phyloP scores from a whole-genome alignment of 2,888 invertebrate genomes.

The Petrolisthes cinctipes region DNA sequence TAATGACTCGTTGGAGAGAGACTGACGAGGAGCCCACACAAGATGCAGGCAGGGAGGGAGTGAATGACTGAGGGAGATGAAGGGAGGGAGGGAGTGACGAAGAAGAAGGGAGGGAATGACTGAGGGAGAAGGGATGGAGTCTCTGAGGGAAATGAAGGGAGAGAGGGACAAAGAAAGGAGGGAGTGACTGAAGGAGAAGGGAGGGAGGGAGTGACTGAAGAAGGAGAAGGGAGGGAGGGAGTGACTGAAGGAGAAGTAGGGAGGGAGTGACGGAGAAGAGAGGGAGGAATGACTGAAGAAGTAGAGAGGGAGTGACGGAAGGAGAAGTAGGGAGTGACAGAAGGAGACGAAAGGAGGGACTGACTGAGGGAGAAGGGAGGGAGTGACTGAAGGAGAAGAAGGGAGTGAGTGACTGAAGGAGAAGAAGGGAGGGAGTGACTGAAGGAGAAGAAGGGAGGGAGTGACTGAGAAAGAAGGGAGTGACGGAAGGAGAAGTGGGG shows the following conservation, averaged over 20 bases:
- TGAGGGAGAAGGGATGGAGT: neutral
- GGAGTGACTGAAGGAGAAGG: neutral
- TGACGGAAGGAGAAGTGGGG: neutral
- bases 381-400: neutral
- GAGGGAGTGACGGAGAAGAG: neutral
- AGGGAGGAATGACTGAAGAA: neutral
- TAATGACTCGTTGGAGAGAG: neutral
- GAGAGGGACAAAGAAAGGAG: neutral
- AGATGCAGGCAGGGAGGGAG: neutral
- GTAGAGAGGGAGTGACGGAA: neutral
- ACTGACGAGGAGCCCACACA: neutral
- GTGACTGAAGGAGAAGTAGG: neutral
- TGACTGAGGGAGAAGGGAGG: neutral
- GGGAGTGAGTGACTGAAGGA: neutral
- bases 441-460: neutral
- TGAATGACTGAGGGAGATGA: no score
- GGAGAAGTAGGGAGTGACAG: neutral
- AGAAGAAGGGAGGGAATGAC: neutral
- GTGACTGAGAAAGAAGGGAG: neutral
- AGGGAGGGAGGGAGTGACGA: neutral
- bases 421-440: neutral
- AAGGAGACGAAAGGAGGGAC: no score
- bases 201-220: neutral
- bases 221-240: neutral
- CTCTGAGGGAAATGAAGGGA: neutral